Base-by-base conservation (phyloP, 1,140 invertebrate species). In the Medauroidea extradentata region DNA sequence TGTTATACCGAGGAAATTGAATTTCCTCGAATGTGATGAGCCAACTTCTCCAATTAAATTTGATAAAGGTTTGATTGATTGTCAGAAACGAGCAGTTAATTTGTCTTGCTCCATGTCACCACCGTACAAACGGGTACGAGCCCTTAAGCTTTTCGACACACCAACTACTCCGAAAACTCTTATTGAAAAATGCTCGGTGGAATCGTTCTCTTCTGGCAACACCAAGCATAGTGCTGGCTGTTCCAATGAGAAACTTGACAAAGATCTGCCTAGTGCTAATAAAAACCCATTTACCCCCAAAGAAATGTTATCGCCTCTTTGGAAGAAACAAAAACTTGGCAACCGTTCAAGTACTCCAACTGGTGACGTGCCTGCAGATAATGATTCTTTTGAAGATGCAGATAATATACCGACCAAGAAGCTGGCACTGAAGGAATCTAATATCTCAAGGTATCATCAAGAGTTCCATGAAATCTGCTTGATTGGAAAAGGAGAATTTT, bases 261-360 rank as follows among this genome's bases (percentile, higher is more conserved):
- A 73, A 19, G 78, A 82, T 34, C 29, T 34, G 29, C 29, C 85
- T 2, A 69, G 81, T 4, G 89, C 88, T 16, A 93, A 93, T 75
- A 83, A 93, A 16, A 94, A 94, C 78, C 91, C 91, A 9, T 94
- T 94, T 68, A 93, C 90, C 14, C 90, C 90, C 48, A 84, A 81
- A 64, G 84, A 85, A 65, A 84, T 85, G 80, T 71, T 86, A 24
- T 69, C 29, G 11, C 29, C 29, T 34, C 29, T 34, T 34, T 34
- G 29, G 29, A 43, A 60, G 68, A 56, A 67, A 78, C 2, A 69
- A 70, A 24, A 81, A 83, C 42, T 34, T 34, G 29, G 29, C 4
- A 34, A 34, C 29, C 29, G 29, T 34, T 34, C 29, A 34, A 34
- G 29, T 34, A 34, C 29, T 11, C 29, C 29, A 34, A 34, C 29